Evolutionary conservation across 2,113 vertebrate species (phyloP), one percentile per base, ranked within the genome.

Genomic region (Phasianus colchicus): DNA sequence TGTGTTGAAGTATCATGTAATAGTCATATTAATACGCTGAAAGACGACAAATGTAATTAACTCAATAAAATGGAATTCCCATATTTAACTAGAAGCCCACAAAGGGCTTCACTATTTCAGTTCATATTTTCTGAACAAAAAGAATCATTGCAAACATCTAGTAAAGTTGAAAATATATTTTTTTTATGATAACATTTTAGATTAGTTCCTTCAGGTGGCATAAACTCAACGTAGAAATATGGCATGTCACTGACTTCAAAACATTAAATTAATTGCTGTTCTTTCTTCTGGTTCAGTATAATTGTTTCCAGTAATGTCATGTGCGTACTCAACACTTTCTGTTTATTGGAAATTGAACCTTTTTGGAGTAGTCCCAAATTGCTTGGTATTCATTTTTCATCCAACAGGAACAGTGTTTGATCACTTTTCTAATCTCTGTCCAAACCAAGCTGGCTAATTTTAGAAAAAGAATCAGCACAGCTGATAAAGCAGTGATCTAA

Each of bases 381-480:
- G 50, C 70, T 84, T 81, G 14, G 40, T 79, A 54, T 48, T 95
- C 17, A 63, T 61, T 92, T 92, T 89, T 75, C 54, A 69, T 88
- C 47, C 50, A 57, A 36, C 12, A 57, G 86, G 66, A 93, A 69
- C 25, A 40, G 16, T 40, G 84, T 63, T 72, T 91, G 60, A 55
- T 81, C 47, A 42, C 24, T 63, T 94, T 66, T 94, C 43, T 94
- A 69, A 88, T 88, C 36, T 79, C 25, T 65, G 10, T 92, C 91
- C 45, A 93, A 96, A 88, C 34, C 40, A 90, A 92, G 75, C 69
- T 24, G 55, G 29, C 38, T 81, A 57, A 86, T 85, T 94, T 96
- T 83, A 75, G 60, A 67, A 13, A 78, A 48, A 80, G 69, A 74
- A 54, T 67, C 40, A 58, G n/a, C 57, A 61, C 69, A 86, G 48